phyloP scores from a whole-genome alignment of 2,888 invertebrate species.

The Halocaridina rubra region DNA sequence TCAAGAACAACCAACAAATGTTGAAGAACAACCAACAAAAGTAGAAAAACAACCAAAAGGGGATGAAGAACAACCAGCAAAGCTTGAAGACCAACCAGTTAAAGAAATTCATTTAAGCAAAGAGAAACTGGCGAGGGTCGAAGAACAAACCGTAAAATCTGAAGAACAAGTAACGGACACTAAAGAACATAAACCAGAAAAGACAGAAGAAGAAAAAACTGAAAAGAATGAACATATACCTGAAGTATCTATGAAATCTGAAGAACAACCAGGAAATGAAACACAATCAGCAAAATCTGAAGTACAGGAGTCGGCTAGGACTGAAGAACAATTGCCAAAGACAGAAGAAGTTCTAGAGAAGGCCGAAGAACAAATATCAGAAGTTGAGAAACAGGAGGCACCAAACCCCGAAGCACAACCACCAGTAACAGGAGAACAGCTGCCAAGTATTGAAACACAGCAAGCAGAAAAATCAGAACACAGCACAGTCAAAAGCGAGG shows the following conservation, averaged over 20 bases:
- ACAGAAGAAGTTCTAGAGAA: neutral
- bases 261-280: neutral
- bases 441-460: too few relatives aligned
- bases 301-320: too few relatives aligned
- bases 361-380: neutral
- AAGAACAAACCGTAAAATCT: neutral
- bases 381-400: too few relatives aligned
- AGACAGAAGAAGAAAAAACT: neutral
- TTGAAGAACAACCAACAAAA: neutral
- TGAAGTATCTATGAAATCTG: neutral
- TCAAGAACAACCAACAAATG: neutral
- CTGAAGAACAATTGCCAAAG: neutral
- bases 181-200: neutral
- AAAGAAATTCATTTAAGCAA: too few relatives aligned
- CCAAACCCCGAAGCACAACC: neutral
- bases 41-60: neutral
- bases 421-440: neutral
- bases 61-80: neutral
- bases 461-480: too few relatives aligned
- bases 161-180: neutral
- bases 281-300: neutral
- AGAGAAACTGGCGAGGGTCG: neutral
- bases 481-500: too few relatives aligned
- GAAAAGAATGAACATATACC: neutral
- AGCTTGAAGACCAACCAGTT: neutral